phyloP scores from a whole-genome alignment of 2,797 vertebrate species.

The Bradypodion ventrale region DNA sequence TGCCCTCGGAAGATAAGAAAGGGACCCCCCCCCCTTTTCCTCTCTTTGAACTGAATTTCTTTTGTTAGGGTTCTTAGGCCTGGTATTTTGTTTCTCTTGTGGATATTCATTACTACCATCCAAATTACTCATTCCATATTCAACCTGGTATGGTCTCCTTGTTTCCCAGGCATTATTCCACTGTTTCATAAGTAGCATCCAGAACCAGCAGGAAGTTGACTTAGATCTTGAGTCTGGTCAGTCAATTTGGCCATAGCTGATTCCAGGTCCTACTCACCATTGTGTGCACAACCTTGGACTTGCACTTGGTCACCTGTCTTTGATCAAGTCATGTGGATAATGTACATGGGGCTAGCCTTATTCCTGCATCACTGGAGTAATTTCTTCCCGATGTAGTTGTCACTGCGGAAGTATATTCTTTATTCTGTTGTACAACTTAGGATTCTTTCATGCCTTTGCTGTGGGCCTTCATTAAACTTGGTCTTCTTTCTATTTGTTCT shows the following conservation, averaged over 20 bases:
- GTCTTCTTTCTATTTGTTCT: neutral
- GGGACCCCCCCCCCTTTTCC: neutral
- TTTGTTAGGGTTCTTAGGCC: constrained; percentile 17
- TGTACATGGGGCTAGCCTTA: neutral
- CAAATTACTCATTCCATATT: neutral
- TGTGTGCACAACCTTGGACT: neutral
- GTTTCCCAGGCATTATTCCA: neutral
- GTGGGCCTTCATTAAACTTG: neutral
- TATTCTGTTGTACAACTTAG: neutral
- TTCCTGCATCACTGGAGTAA: neutral
- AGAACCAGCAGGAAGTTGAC: neutral
- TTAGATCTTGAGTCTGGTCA: neutral
- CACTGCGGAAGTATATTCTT: neutral
- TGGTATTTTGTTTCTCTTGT: constrained; percentile 9
- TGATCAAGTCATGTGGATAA: neutral
- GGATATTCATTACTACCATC: constrained; percentile 14
- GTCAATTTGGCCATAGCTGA: neutral
- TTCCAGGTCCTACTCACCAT: neutral
- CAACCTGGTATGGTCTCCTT: neutral
- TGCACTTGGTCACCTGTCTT: neutral
- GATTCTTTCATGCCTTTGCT: neutral
- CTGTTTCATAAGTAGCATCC: neutral
- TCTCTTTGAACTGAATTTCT: constrained; percentile 26
- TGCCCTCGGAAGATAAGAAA: constrained; percentile 26
- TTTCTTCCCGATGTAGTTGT: neutral